Percentiles rank a stretch among this genome's conserved stretches.
Conservation (phyloP, 2,888 invertebrate species). For the Ormyrus labotus region DNA sequence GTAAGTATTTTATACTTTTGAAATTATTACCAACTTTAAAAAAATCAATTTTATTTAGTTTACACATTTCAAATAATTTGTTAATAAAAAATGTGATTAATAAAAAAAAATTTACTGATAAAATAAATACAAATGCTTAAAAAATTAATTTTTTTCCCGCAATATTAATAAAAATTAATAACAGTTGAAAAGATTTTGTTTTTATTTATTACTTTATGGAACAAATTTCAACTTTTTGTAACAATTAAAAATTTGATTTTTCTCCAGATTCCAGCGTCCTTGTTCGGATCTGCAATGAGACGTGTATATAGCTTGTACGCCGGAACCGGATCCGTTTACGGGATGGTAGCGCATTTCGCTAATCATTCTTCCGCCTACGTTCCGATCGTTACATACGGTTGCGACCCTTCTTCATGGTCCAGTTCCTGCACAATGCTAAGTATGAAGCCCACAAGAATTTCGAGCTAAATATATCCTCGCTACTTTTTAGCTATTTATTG, state of each 20-base stretch:
- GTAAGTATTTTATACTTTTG: slow-evolving; percentile 70
- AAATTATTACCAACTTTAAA: neutral
- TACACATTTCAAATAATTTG: too few species aligned
- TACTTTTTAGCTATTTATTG: neutral
- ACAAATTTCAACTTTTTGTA: too few species aligned
- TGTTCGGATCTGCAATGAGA: slow-evolving; percentile 69
- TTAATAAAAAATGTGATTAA: too few species aligned
- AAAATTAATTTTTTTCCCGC: too few species aligned
- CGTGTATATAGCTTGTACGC: slow-evolving; percentile 80
- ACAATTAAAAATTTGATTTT: neutral
- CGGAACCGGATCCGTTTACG: slow-evolving; percentile 81
- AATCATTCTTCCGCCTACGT: slow-evolving; percentile 81
- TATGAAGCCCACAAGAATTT: slow-evolving; percentile 66
- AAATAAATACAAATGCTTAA: too few species aligned
- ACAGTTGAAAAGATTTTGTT: too few species aligned
- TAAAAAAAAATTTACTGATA: too few species aligned
- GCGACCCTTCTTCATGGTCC: slow-evolving; percentile 70
- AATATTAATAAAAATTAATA: too few species aligned
- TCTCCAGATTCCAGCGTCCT: slow-evolving; percentile 67
- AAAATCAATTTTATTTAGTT: too few species aligned
- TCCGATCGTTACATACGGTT: slow-evolving; percentile 83
- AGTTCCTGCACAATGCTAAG: slow-evolving; percentile 77
- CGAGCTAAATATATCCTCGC: slow-evolving; percentile 4
- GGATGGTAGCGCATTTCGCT: slow-evolving; percentile 77
- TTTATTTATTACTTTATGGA: too few species aligned